A percentile compares a stretch with the other conserved stretches of the same genome.
Evolutionary conservation across 2,888 invertebrate genomes (phyloP).

Genomic region (Fabriciana adippe): DNA sequence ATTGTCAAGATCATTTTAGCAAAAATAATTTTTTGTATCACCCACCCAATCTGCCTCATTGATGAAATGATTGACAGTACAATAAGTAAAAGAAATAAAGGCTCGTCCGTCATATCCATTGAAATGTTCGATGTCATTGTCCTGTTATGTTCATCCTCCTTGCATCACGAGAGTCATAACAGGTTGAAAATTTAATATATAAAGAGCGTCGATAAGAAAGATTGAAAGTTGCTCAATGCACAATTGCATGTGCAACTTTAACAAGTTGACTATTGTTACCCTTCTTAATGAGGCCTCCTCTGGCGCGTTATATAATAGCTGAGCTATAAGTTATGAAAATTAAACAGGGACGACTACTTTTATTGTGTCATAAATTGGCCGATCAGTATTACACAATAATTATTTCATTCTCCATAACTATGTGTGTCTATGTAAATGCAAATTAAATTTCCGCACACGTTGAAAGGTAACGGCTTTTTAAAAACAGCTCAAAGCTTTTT

Average conservation of each 20-base stretch:
- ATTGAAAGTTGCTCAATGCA: conserved; percentile 31
- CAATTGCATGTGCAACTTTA: conserved; percentile 14
- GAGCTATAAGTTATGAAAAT: conserved; percentile 21
- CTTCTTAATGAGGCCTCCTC: conserved; percentile 17
- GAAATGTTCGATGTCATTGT: conserved; percentile 55
- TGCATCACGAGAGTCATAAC: conserved; percentile 37
- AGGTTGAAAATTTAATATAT: conserved; percentile 34
- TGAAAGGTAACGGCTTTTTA: too few species aligned
- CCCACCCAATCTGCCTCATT: conserved; percentile 28
- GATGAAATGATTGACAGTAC: conserved; percentile 47
- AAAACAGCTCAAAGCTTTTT: too few species aligned
- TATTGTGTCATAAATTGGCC: conserved; percentile 20
- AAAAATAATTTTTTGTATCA: conserved; percentile 28
- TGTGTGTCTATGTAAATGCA: too few species aligned
- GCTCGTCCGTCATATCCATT: conserved; percentile 49
- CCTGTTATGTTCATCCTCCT: conserved; percentile 47
- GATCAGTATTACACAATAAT: conserved; percentile 11
- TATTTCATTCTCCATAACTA: conserved; percentile 11
- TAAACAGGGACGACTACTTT: conserved; percentile 7
- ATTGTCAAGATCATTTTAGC: conserved; percentile 36
- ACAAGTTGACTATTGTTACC: conserved; percentile 20
- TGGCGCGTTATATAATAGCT: conserved; percentile 12
- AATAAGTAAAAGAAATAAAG: conserved; percentile 52
- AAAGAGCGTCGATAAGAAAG: conserved; percentile 28
- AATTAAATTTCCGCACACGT: too few species aligned